Percentiles rank a stretch among this genome's conserved stretches.
phyloP scores from a whole-genome alignment of 2,113 vertebrate species.

The Cavia aperea region DNA sequence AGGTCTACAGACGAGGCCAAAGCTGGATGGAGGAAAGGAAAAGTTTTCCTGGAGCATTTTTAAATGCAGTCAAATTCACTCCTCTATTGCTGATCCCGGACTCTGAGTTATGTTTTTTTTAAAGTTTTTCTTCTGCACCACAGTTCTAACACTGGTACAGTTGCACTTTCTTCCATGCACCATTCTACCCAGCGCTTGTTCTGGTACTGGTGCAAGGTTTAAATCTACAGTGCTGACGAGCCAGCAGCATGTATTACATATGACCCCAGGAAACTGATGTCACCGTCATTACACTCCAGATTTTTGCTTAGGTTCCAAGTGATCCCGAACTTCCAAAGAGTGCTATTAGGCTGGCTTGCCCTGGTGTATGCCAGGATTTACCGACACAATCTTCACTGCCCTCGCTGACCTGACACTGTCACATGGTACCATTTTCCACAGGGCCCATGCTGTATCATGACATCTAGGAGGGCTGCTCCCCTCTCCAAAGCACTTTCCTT shows the following conservation, averaged over 20 bases:
- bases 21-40: background rate
- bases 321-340: background rate
- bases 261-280: background rate
- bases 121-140: background rate
- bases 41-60: background rate
- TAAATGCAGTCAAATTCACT: background rate
- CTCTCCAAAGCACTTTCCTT: background rate
- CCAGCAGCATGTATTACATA: background rate
- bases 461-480: background rate
- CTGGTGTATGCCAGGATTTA: background rate
- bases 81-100: background rate
- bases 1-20: accelerated
- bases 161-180: accelerated
- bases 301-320: accelerated
- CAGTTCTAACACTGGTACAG: background rate
- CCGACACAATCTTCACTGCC: background rate
- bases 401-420: too few relatives aligned
- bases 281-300: accelerated
- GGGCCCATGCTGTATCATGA: background rate
- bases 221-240: background rate
- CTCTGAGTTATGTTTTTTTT: background rate
- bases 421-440: accelerated
- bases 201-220: too few relatives aligned
- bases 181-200: background rate
- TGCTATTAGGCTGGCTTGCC: background rate